These are phyloP conservation scores for Neosilurus hyrtlii DNA, from an alignment of 2,797 vertebrate genomes.

Conservation along the genomic window DNA sequence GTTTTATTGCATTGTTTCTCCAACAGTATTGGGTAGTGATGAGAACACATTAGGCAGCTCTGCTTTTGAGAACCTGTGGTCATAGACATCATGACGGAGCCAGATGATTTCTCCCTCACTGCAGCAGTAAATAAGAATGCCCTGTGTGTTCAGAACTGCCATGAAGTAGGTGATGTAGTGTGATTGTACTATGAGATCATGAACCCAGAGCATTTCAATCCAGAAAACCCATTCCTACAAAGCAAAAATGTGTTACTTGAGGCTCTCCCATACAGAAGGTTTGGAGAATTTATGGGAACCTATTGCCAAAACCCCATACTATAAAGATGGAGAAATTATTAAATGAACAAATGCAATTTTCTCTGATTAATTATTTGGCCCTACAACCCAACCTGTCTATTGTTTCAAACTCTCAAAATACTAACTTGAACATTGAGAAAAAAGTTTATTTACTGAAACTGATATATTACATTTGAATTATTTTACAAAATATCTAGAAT, in stretches of 20 bases:
- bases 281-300: not conserved
- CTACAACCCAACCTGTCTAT: not conserved
- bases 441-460: not conserved
- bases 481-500: not conserved
- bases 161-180: conserved; percentile 2
- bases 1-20: conserved; percentile 33
- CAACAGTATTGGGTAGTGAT: conserved; percentile 13
- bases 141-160: conserved; percentile 12
- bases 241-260: not conserved
- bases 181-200: conserved; percentile 2
- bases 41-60: conserved; percentile 8
- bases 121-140: conserved; percentile 24
- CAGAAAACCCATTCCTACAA: not conserved
- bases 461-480: not conserved
- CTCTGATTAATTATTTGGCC: not conserved
- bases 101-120: conserved; percentile 27
- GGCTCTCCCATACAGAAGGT: not conserved
- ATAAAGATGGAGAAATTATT: not conserved
- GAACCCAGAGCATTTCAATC: conserved; percentile 19
- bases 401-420: not conserved
- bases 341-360: not conserved
- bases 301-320: not conserved
- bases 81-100: conserved; percentile 27
- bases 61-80: conserved; percentile 31
- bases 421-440: not conserved